Evolutionary conservation across 2,113 vertebrate genomes (phyloP).

Genomic region (Aspidoscelis tigris): DNA sequence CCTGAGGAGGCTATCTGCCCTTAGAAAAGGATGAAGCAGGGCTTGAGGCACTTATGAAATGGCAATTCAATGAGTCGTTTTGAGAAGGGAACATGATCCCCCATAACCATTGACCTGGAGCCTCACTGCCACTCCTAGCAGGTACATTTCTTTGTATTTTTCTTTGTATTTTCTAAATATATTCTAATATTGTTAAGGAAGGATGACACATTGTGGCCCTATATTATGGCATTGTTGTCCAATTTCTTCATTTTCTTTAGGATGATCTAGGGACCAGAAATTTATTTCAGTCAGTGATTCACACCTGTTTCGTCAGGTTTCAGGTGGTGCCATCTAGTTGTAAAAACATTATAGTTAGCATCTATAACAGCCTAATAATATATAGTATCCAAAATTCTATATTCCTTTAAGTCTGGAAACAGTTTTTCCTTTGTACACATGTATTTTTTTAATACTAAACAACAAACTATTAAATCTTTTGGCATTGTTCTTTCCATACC

Average conservation of each 20-base stretch:
- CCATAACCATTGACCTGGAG: too few species aligned
- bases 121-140: too few species aligned
- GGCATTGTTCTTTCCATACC: slow-evolving; percentile 45
- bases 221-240: background rate
- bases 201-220: slow-evolving; percentile 17
- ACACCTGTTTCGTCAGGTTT: background rate
- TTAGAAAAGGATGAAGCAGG: too few species aligned
- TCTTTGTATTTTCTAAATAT: background rate
- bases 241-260: background rate
- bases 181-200: slow-evolving; percentile 37
- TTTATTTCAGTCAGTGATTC: background rate
- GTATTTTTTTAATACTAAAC: slow-evolving; percentile 27
- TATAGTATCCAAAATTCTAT: background rate
- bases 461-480: slow-evolving; percentile 67
- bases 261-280: background rate
- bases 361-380: background rate
- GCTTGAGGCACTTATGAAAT: too few species aligned
- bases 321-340: background rate
- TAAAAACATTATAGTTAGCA: background rate
- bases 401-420: background rate
- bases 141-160: too few species aligned
- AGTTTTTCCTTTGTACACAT: too few species aligned
- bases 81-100: too few species aligned
- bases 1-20: too few species aligned
- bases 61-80: too few species aligned